Evolutionary conservation across 2,797 vertebrate species (phyloP), one percentile per base, ranked within the genome.

Genomic region (Discoglossus pictus): DNA sequence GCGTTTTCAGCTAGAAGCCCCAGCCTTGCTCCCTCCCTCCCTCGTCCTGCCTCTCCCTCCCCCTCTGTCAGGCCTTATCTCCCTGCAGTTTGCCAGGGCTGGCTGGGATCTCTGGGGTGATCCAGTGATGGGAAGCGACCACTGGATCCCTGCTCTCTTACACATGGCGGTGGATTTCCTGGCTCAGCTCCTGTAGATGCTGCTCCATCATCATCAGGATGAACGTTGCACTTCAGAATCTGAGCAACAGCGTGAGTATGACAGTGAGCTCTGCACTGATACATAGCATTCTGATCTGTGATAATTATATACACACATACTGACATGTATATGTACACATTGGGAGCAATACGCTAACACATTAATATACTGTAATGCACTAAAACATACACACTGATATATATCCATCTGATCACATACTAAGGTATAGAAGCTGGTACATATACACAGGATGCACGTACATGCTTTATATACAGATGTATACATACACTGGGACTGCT

Each of bases 141-240:
- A 43, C 68, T 51, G 44, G 39, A 42, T 71, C 55, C 63, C 64
- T 60, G 44, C 55, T 20, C 56, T 65, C 48, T 35, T 61, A 63
- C 18, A 61, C 35, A 65, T 71, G 61, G 61, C 44, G 64, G 27
- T 52, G 63, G 40, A 61, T 61, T 50, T 62, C 59, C 76, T 56
- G 74, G 72, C 74, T 68, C 74, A 50, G 75, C 73, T 68, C 63
- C 39, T 74, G 46, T 78, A 77, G 70, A 51, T 21, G 23, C 51
- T 31, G 21, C 3, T 61, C 76, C 74, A 60, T 34, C 61, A 51
- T 78, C 73, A 83, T 82, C 92, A 95, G 87, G 86, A 98, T 97
- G 95, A 98, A 90, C 84, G 90, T 98, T 69, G 94, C 93, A 76
- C 91, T 98, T 83, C 94, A 93, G 83, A 94, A 98, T 74, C 92